Evolutionary conservation across 2,888 invertebrate species (phyloP).

Genomic region (Ctenicera cuprea): DNA sequence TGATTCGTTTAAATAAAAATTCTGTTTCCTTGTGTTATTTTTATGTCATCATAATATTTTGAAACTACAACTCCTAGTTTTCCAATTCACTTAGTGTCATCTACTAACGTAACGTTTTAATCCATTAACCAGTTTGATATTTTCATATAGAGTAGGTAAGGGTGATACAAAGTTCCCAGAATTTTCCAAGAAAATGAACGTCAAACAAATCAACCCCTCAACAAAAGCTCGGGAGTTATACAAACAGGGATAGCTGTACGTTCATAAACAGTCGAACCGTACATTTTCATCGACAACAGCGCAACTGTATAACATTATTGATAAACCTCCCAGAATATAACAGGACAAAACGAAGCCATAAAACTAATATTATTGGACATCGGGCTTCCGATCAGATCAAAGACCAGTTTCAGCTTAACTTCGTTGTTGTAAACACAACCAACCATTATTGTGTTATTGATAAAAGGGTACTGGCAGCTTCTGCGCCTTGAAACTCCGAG

Average conservation of each 20-base stretch:
- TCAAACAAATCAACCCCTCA: conserved; percentile 30
- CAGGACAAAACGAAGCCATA: conserved; percentile 42
- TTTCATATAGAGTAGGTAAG: background rate
- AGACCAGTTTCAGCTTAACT: conserved; percentile 36
- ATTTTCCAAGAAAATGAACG: conserved; percentile 30
- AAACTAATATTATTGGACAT: conserved; percentile 48
- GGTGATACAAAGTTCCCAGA: background rate
- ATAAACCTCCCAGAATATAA: conserved; percentile 33
- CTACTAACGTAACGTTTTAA: background rate
- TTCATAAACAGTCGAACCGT: conserved; percentile 30
- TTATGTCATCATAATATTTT: background rate
- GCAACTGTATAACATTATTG: conserved; percentile 36
- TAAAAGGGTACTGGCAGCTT: conserved; percentile 39
- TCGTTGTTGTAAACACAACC: conserved; percentile 44
- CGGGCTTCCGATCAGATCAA: conserved; percentile 43
- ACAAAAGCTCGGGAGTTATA: conserved; percentile 16
- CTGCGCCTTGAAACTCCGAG: conserved; percentile 31
- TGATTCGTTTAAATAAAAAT: no score
- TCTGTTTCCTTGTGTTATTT: background rate
- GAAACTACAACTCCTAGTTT: background rate
- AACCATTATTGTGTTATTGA: conserved; percentile 40
- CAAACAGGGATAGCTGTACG: conserved; percentile 3
- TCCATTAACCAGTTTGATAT: conserved; percentile 9
- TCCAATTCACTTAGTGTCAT: background rate
- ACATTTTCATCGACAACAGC: conserved; percentile 30